Conservation (phyloP, 2,113 vertebrate genomes). For the Uropsilus gracilis region DNA sequence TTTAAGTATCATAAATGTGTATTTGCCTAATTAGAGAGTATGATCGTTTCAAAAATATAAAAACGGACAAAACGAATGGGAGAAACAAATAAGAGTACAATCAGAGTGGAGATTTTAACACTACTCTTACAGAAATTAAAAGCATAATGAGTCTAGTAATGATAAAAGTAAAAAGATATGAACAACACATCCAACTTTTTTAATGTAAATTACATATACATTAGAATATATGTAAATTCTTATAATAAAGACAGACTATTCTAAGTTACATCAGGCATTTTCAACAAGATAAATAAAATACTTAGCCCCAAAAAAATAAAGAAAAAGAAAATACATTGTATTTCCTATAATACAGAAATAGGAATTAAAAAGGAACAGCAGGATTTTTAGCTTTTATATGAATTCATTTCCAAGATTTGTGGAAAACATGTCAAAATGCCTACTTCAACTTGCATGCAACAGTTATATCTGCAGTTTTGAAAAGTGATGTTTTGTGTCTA, state of each 20-base stretch:
- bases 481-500: no score
- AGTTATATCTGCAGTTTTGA: no score
- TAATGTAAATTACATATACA: neutral
- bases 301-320: neutral
- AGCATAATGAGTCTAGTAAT: neutral
- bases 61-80: neutral
- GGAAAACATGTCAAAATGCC: no score
- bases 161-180: neutral
- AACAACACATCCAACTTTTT: neutral
- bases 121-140: neutral
- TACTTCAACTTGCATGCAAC: no score
- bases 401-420: no score
- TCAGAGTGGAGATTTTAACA: neutral
- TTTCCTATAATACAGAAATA: neutral
- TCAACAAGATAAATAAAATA: neutral
- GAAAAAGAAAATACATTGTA: neutral
- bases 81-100: neutral
- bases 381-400: no score
- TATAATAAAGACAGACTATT: neutral
- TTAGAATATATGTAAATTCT: neutral
- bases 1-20: neutral
- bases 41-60: neutral
- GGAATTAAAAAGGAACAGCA: neutral
- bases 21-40: neutral
- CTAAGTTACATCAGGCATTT: neutral